phyloP scores from a whole-genome alignment of 2,113 vertebrate genomes.

The Gymnorhina tibicen region DNA sequence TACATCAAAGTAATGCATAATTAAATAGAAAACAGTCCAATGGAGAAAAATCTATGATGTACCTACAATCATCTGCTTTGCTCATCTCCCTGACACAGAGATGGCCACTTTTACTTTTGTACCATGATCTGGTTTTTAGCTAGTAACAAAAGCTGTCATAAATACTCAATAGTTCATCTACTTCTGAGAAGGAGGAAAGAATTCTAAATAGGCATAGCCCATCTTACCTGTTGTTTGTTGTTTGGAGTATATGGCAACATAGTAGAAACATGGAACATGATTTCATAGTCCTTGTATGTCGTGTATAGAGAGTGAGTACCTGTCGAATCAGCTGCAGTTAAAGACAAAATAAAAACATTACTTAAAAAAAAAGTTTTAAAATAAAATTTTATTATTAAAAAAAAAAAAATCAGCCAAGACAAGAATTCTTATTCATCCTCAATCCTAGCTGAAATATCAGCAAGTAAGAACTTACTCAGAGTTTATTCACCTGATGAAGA shows the following conservation, averaged over 20 bases:
- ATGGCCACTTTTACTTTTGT: not conserved
- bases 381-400: not conserved
- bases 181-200: not conserved
- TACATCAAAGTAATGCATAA: not conserved
- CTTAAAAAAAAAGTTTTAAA: not conserved
- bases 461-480: not conserved
- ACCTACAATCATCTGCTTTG: not conserved
- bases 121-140: too few species aligned
- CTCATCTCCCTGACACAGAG: not conserved
- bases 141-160: not conserved
- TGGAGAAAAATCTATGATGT: not conserved
- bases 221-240: slow-evolving; percentile 93
- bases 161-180: not conserved
- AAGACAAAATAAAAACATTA: not conserved
- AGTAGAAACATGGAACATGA: slow-evolving; percentile 97
- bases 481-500: not conserved
- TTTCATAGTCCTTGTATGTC: slow-evolving; percentile 94
- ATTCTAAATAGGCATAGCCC: not conserved
- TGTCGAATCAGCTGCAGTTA: slow-evolving; percentile 88
- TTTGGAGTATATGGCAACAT: slow-evolving; percentile 95
- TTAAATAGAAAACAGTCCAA: not conserved
- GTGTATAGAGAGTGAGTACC: slow-evolving; percentile 94
- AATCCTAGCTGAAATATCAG: not conserved
- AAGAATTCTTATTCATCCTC: not conserved
- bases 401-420: not conserved